A percentile compares a stretch with the other conserved stretches of the same genome.
phyloP scores from a whole-genome alignment of 2,113 vertebrate species.

The Philantomba maxwellii region DNA sequence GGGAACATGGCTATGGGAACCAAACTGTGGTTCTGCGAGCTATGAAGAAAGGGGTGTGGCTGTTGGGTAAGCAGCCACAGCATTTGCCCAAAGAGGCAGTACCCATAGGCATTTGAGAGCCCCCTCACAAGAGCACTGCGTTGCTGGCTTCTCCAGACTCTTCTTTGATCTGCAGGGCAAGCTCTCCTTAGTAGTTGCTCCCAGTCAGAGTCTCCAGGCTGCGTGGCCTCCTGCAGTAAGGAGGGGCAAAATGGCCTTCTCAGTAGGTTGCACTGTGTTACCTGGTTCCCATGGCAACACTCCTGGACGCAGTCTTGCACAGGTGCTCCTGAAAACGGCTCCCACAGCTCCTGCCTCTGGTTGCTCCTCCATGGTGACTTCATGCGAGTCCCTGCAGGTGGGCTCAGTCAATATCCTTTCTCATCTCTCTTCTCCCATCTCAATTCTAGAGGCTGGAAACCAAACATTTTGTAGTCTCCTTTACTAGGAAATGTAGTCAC shows the following conservation, averaged over 20 bases:
- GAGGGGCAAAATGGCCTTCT: background rate
- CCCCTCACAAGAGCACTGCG: background rate
- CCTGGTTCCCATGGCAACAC: background rate
- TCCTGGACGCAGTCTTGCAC: background rate
- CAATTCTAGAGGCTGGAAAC: background rate
- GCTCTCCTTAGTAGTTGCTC: background rate
- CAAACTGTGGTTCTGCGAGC: background rate
- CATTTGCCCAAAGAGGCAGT: background rate
- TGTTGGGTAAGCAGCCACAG: background rate
- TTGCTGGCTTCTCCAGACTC: background rate
- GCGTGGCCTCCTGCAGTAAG: background rate
- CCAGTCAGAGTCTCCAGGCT: background rate
- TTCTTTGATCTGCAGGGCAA: background rate
- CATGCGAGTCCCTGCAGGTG: background rate
- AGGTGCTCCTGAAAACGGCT: background rate
- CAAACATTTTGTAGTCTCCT: background rate
- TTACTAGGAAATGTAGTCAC: background rate
- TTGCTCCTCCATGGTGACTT: background rate
- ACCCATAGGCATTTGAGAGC: background rate
- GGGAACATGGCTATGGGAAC: background rate
- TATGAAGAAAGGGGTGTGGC: background rate
- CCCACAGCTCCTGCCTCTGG: background rate
- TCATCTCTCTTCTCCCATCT: background rate
- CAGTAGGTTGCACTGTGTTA: background rate
- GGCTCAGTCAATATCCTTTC: background rate